These are phyloP conservation scores for Ceratina japonica DNA, from an alignment of 1,140 invertebrate genomes.

Conservation along the genomic window DNA sequence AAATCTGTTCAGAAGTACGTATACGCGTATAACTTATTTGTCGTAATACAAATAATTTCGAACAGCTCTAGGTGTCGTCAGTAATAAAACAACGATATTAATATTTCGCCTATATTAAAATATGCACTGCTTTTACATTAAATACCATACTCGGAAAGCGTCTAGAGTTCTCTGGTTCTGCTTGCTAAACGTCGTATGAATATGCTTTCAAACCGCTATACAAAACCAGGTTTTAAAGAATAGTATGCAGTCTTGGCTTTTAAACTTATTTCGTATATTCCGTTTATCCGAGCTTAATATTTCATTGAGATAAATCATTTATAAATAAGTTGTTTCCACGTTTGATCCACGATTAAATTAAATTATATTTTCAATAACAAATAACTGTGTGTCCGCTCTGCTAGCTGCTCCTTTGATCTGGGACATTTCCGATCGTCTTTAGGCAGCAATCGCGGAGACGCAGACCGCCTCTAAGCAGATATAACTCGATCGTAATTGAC, in stretches of 20 bases:
- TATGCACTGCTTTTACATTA: conserved; percentile 26
- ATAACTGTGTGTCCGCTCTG: too few species aligned
- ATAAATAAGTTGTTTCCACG: conserved; percentile 66
- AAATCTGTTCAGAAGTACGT: conserved; percentile 28
- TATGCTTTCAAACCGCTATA: conserved; percentile 37
- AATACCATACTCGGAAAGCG: conserved; percentile 15
- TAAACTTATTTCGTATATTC: conserved; percentile 26
- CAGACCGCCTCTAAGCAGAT: conserved; percentile 63
- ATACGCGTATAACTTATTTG: conserved; percentile 39
- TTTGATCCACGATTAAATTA: conserved; percentile 69
- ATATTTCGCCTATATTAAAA: conserved; percentile 51
- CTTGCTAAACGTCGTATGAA: conserved; percentile 12
- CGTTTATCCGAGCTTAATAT: conserved; percentile 20
- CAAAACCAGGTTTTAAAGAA: conserved; percentile 42
- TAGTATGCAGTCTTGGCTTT: conserved; percentile 35
- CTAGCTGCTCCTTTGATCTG: conserved; percentile 58
- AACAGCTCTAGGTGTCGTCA: conserved; percentile 34
- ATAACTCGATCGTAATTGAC: conserved; percentile 59
- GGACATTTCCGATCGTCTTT: conserved; percentile 44
- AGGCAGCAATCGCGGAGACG: conserved; percentile 67
- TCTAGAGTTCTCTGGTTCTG: conserved; percentile 39
- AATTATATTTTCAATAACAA: conserved; percentile 61
- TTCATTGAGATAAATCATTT: conserved; percentile 39
- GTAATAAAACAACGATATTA: conserved; percentile 40
- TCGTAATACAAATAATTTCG: conserved; percentile 23